Base-by-base conservation (phyloP, 2,888 invertebrate genomes). In the Cataglyphis livida region DNA sequence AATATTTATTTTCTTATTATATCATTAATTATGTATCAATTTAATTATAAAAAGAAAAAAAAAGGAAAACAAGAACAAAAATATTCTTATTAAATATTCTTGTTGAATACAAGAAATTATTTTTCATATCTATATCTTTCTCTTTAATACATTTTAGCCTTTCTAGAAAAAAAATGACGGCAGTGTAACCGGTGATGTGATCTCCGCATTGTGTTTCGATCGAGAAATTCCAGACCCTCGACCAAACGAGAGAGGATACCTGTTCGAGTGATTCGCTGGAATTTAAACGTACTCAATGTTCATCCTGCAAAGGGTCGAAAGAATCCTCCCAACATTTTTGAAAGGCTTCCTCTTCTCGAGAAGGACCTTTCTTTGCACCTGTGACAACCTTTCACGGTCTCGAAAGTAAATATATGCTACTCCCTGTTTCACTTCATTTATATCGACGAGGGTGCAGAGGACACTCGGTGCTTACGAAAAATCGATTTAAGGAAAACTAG, bases 201-300 rank as follows among this genome's bases (percentile, higher is more conserved):
- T 76, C 68, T 57, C 28, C 28, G 54, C n/a, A 68, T 48, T 76
- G 68, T 76, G 38, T 76, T 76, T 54, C 68, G 54, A 57, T 76
- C 68, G 41, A 76, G 38, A 38, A 76, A 68, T 76, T 68, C 51
- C 68, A 54, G 51, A 76, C 66, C n/a, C 12, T 54, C 21, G 25
- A 70, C 21, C 71, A 18, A 21, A 28, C 48, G 25, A 73, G n/a
- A 28, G 54, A 3, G 35, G n/a, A 75, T 82, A 75, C 82, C 64
- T 82, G 82, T 65, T 65, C 12, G n/a, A 90, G 75, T 88, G 90
- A 92, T 90, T 91, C 91, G 85, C 85, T 86, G 92, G 93, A 93
- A 93, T 93, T 93, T 90, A 89, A 88, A 89, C 86, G 91, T 92
- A 91, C 93, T 92, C 91, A 91, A 88, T 92, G 91, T 91, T 91